Percentiles rank a stretch among this genome's conserved stretches.
Evolutionary conservation across 2,888 invertebrate genomes (phyloP).

Genomic region (Athrips mouffetella): DNA sequence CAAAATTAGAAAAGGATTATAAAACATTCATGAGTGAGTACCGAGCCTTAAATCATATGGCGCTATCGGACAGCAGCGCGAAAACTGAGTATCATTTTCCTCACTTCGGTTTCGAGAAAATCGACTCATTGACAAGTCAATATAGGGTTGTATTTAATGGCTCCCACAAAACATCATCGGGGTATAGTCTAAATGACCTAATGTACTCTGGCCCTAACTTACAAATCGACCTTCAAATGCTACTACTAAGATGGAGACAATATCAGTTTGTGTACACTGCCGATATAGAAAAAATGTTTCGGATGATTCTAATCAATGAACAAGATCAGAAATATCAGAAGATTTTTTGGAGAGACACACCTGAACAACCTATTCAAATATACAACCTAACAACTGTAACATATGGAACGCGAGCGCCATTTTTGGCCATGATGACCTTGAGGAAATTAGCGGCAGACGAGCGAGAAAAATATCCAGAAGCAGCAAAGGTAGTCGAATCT

Average conservation of each 20-base stretch:
- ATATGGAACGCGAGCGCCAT: neutral
- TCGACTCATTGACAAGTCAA: too few species aligned
- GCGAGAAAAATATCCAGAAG: neutral
- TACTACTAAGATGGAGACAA: too few species aligned
- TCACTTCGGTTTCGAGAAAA: too few species aligned
- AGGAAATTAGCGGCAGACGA: neutral
- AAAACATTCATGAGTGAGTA: neutral
- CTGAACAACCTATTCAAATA: neutral
- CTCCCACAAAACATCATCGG: too few species aligned
- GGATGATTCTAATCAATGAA: too few species aligned
- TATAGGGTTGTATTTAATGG: too few species aligned
- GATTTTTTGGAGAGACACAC: neutral
- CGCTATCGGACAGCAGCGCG: neutral
- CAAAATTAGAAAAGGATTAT: neutral
- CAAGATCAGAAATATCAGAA: neutral
- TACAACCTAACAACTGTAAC: neutral
- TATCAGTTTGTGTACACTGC: too few species aligned
- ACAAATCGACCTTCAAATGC: too few species aligned
- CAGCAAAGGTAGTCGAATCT: neutral
- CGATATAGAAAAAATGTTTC: too few species aligned
- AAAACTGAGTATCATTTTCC: too few species aligned
- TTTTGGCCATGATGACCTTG: slow-evolving; percentile 3
- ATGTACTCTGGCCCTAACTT: too few species aligned
- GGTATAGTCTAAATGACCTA: too few species aligned
- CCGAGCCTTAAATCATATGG: neutral